Base-by-base conservation (phyloP, 1,140 invertebrate species). In the Nasonia vitripennis region DNA sequence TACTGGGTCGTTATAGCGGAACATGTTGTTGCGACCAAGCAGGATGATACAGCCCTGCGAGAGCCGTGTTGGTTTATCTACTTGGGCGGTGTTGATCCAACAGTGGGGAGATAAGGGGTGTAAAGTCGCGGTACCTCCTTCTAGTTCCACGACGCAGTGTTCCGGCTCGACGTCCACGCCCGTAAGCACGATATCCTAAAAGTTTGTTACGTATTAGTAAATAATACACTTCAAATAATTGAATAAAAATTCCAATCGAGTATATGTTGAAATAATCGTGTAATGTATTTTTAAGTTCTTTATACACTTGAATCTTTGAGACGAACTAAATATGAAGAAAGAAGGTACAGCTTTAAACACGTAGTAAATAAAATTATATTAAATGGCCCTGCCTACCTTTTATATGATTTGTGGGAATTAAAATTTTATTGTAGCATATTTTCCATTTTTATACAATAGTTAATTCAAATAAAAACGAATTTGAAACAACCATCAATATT, bases 1-100 rank as follows among this genome's bases (percentile, higher is more conserved):
- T 0, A 95, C 96, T 37, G 98, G 98, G 94, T 98, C 97, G 93
- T 98, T 98, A 92, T 98, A 98, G 55, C 98, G 95, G 92, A 98
- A 98, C 95, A 98, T 98, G 91, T 98, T 98, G 68, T 97, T 97
- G 86, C 96, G 95, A 3, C 98, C 98, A 27, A 99, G 94, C 41
- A 98, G 93, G 48, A 99, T 96, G 45, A 98, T 97, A 90, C 96
- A 97, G 62, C 97, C 97, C 94, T 98, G 97, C 31, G 95, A 96
- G 23, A 98, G 94, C 89, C 95, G 94, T 27, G 95, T 96, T 37
- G 96, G 95, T 87, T 96, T 95, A 87, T 96, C 95, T 31, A 97
- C 95, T 74, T 95, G 93, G 62, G 95, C 95, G 2, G 96, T 97
- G 94, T 98, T 98, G 45, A 98, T 95, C 95, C 96, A 96, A 92